phyloP scores from a whole-genome alignment of 2,888 invertebrate species.

The Eupeodes latifasciatus region DNA sequence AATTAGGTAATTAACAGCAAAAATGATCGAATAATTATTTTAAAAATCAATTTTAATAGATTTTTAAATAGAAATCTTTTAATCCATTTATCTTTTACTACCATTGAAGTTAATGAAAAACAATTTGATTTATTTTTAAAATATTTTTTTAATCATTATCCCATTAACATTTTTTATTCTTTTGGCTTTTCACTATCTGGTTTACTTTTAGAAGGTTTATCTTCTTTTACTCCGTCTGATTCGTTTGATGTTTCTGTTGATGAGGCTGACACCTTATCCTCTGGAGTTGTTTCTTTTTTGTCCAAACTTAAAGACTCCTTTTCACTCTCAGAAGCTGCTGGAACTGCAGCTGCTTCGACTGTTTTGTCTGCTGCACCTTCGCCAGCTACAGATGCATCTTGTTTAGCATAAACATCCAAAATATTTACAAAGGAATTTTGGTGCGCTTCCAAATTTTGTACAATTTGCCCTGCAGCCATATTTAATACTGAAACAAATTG shows the following conservation, averaged over 20 bases:
- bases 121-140: not conserved
- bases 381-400: not conserved
- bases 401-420: slow-evolving; percentile 86
- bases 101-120: not conserved
- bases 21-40: no score
- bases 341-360: not conserved
- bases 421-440: slow-evolving; percentile 89
- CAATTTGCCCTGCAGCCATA: slow-evolving; percentile 87
- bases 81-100: no score
- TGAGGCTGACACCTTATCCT: not conserved
- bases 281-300: not conserved
- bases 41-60: no score
- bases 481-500: slow-evolving; percentile 89
- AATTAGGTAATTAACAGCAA: no score
- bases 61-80: no score
- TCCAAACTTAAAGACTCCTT: not conserved
- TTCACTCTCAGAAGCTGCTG: not conserved
- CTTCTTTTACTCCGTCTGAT: not conserved
- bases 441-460: slow-evolving; percentile 88
- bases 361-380: not conserved
- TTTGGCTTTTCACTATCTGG: slow-evolving; percentile 1
- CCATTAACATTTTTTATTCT: not conserved
- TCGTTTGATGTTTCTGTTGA: not conserved
- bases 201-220: not conserved
- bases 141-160: not conserved